Evolutionary conservation across 2,113 vertebrate genomes (phyloP).

Genomic region (Prietella phreatophila): DNA sequence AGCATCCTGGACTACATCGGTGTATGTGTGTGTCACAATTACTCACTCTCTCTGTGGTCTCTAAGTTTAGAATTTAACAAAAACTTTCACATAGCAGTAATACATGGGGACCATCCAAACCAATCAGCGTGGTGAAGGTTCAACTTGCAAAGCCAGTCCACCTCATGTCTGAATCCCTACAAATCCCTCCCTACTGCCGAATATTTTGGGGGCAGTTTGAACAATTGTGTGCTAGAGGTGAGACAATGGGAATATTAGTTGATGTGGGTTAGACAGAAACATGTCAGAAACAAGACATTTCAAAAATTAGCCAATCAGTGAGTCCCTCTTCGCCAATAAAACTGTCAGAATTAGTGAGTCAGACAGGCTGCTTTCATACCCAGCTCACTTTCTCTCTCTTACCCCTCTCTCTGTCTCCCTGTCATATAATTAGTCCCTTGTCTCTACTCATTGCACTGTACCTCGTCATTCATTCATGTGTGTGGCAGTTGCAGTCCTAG

Average conservation of each 20-base stretch:
- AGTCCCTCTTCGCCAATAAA: constrained; percentile 48
- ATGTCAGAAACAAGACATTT: constrained; percentile 43
- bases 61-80: neutral
- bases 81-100: constrained; percentile 26
- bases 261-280: constrained; percentile 31
- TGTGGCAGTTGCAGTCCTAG: constrained; percentile 9
- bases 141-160: neutral
- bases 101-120: neutral
- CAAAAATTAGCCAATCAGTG: constrained; percentile 46
- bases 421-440: constrained; percentile 7
- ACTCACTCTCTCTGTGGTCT: constrained; percentile 29
- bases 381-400: constrained; percentile 69
- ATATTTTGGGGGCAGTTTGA: neutral
- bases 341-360: constrained; percentile 61
- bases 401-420: constrained; percentile 9
- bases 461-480: constrained; percentile 4
- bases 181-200: neutral
- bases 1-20: constrained; percentile 57
- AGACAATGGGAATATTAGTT: constrained; percentile 31
- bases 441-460: neutral
- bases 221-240: constrained; percentile 2
- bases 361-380: constrained; percentile 59
- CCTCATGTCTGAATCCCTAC: neutral
- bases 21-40: constrained; percentile 28
- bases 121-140: neutral